phyloP scores from a whole-genome alignment of 2,113 vertebrate genomes.

The Anser cygnoides region DNA sequence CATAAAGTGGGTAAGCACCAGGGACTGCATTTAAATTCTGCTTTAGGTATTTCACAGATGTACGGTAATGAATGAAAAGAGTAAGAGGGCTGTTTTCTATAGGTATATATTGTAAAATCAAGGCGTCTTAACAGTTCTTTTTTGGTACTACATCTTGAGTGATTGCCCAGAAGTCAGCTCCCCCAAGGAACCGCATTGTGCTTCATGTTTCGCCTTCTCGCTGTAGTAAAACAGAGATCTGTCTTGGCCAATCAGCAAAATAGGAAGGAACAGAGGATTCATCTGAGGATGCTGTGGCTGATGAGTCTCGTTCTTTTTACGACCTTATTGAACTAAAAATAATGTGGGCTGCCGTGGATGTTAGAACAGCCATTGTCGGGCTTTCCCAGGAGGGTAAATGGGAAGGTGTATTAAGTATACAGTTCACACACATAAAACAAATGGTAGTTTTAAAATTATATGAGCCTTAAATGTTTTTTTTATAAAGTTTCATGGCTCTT shows the following conservation, averaged over 20 bases:
- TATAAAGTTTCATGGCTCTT: background rate
- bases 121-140: background rate
- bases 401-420: background rate
- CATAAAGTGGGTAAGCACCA: background rate
- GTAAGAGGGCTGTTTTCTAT: constrained; percentile 14
- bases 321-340: constrained; percentile 46
- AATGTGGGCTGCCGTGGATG: constrained; percentile 11
- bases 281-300: constrained; percentile 32
- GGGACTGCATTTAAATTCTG: constrained; percentile 49
- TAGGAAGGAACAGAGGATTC: constrained; percentile 31
- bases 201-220: constrained; percentile 33
- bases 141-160: background rate
- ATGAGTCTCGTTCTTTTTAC: background rate
- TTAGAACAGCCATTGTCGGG: constrained; percentile 17
- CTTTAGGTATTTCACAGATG: constrained; percentile 25
- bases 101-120: constrained; percentile 38
- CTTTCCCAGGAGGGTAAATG: background rate
- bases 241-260: constrained; percentile 42
- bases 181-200: constrained; percentile 29
- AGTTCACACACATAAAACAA: background rate
- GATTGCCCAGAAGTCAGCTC: background rate
- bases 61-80: constrained; percentile 47
- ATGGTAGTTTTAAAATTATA: constrained; percentile 3
- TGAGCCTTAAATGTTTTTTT: background rate
- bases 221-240: constrained; percentile 18